These are phyloP conservation scores for Lampropteryx suffumata DNA, from an alignment of 2,888 invertebrate species.

Conservation along the genomic window DNA sequence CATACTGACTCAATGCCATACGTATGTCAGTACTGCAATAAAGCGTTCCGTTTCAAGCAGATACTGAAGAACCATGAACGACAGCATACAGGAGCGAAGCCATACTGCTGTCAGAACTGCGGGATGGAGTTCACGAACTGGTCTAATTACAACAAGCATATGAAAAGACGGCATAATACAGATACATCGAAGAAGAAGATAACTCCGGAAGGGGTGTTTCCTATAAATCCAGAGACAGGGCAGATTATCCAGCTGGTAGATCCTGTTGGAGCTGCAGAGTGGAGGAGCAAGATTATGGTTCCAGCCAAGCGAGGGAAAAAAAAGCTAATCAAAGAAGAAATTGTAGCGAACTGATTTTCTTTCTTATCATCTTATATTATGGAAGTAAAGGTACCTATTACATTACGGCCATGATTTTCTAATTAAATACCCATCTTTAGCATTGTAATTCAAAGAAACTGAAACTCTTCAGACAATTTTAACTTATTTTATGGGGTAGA, in stretches of 20 bases:
- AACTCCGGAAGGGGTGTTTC: constrained; percentile 78
- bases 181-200: constrained; percentile 78
- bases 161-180: constrained; percentile 87
- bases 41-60: constrained; percentile 89
- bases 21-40: constrained; percentile 88
- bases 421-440: too few species aligned
- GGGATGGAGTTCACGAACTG: constrained; percentile 89
- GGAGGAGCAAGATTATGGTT: constrained; percentile 73
- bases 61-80: constrained; percentile 88
- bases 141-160: constrained; percentile 92
- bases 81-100: constrained; percentile 88
- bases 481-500: too few species aligned
- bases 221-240: constrained; percentile 70
- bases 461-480: too few species aligned
- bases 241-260: constrained; percentile 64
- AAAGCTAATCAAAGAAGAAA: constrained; percentile 54
- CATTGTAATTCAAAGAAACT: too few species aligned
- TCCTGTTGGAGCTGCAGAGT: constrained; percentile 64
- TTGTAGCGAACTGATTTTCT: constrained; percentile 10
- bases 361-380: too few species aligned
- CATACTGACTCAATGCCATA: constrained; percentile 92
- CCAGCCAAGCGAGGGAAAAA: constrained; percentile 71
- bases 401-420: too few species aligned
- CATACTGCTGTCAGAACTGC: constrained; percentile 88
- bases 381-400: too few species aligned